Evolutionary conservation across 2,113 vertebrate species (phyloP), one percentile per base, ranked within the genome.

Genomic region (Etia nguti): DNA sequence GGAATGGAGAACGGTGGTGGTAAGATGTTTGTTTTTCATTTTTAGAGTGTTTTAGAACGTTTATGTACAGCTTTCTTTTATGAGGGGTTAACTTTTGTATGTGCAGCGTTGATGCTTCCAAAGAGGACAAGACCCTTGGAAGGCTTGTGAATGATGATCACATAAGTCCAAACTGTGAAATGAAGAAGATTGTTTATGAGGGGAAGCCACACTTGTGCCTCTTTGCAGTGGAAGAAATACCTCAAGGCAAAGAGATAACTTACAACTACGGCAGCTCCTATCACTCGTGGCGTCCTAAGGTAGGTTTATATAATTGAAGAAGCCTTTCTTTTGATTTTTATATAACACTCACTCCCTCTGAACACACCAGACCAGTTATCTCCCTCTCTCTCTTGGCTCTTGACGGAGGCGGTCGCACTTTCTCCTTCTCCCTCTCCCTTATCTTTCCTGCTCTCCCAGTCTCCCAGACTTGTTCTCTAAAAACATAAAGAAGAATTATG

Each of bases 191-290:
- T 0, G 41, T 82, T 12, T 77, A 0, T 15, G 24, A 87, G 7
- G 92, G 86, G 70, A 90, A 70, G 22, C 92, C 91, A 82, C 93
- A 92, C 79, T 59, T 91, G 79, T 93, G 91, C 12, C 85, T 92
- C 10, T 92, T 93, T 73, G 85, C 93, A 8, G 0, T 79, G 38
- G 79, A 31, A 8, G 3, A 88, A 57, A 91, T 92, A 48, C 86
- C 62, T 65, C 29, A 79, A 18, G 93, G 79, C 2, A 80, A 90
- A 16, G 90, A 94, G 79, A 89, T 92, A 79, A 94, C 90, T 1
- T 92, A 50, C 16, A 85, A 43, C 68, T 88, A 90, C 0, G 89
- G 88, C 1, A 43, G 54, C 8, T 75, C 20, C 2, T 52, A 34
- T 10, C 80, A 73, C 4, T 52, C 43, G 3, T 92, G 88, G 92